Conservation (phyloP, 2,113 vertebrate species). For the Epinephelus moara region DNA sequence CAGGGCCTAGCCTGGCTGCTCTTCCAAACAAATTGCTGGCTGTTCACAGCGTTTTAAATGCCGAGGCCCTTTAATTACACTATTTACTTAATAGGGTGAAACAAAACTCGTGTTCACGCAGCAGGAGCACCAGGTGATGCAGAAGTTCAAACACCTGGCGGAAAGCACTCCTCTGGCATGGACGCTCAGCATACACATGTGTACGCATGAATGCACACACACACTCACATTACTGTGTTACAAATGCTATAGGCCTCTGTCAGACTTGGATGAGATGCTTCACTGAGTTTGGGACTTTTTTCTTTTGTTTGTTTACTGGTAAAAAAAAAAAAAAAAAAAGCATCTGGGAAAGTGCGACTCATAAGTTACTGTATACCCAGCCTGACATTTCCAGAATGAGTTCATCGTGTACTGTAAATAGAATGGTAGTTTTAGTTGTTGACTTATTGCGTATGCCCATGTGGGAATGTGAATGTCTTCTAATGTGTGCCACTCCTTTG, state of each 20-base stretch:
- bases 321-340: neutral
- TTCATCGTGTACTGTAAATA: slow-evolving; percentile 44
- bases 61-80: slow-evolving; percentile 83
- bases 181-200: slow-evolving; percentile 37
- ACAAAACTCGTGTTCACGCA: slow-evolving; percentile 80
- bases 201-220: slow-evolving; percentile 50
- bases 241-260: slow-evolving; percentile 1
- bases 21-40: slow-evolving; percentile 85
- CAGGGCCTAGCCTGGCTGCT: slow-evolving; percentile 78
- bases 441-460: slow-evolving; percentile 27
- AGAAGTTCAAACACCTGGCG: slow-evolving; percentile 81
- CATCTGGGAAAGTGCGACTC: slow-evolving; percentile 24
- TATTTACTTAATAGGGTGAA: slow-evolving; percentile 85
- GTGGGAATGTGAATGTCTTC: slow-evolving; percentile 31
- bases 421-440: slow-evolving; percentile 33
- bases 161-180: slow-evolving; percentile 59
- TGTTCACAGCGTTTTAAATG: slow-evolving; percentile 82
- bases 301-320: slow-evolving; percentile 39
- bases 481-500: slow-evolving; percentile 35
- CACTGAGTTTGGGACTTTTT: slow-evolving; percentile 42
- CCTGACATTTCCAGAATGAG: slow-evolving; percentile 47
- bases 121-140: slow-evolving; percentile 81
- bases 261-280: slow-evolving; percentile 12
- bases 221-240: slow-evolving; percentile 36
- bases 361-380: slow-evolving; percentile 20